Evolutionary conservation across 2,888 invertebrate genomes (phyloP), one percentile per base, ranked within the genome.

Genomic region (Nomada lathburiana): DNA sequence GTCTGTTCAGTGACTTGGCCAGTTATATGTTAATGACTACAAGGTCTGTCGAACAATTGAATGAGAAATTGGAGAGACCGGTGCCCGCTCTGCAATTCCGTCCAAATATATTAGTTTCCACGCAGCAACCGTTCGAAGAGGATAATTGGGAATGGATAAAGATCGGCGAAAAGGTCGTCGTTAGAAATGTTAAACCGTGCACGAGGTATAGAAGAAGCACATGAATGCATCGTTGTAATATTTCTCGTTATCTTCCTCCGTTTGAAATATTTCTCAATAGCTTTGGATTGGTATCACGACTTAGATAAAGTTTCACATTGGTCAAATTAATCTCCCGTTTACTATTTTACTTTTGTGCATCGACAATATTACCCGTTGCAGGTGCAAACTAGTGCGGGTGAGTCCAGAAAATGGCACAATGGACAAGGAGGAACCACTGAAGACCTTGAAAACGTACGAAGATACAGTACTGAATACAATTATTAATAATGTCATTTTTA

Each of bases 81-180:
- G 93, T 95, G 2, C 91, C 94, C 7, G 91, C 93, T 16, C 89
- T 94, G 60, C 94, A 95, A 88, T 96, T 96, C 90, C 92, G 96
- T 80, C 95, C 95, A 9, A 96, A 95, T 89, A 94, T 96, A 65
- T 91, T 95, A 0, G 93, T 96, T 0, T 94, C 94, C 26, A 95
- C 94, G 13, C 90, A 92, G 26, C 86, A 92, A 26, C 90, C 95
- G 2, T 95, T 94, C 85, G 93, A 90, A 4, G 95, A 96, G 92
- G 95, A 96, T 80, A 88, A 92, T 26, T 96, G 96, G 95, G 94
- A 94, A 26, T 95, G 95, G 94, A 92, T 96, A 29, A 95, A 94
- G 90, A 94, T 96, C 36, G 96, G 96, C 0, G 93, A 94, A 47
- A 88, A 89, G 1, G 94, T 94, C 1, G 86, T 94, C 16, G 93